phyloP scores from a whole-genome alignment of 2,113 vertebrate genomes.

The Myrmecobius fasciatus region DNA sequence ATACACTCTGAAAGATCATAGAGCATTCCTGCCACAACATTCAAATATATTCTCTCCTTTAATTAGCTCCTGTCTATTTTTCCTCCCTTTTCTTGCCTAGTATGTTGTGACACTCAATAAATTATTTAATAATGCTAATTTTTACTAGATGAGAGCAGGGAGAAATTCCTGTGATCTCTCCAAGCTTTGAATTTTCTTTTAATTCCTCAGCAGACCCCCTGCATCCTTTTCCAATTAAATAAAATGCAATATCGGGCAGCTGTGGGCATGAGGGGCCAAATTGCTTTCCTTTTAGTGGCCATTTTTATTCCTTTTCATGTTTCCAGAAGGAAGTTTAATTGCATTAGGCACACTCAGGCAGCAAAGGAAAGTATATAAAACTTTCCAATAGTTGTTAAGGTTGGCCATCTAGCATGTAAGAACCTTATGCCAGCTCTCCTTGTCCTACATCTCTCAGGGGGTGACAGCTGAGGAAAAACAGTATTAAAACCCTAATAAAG shows the following conservation, averaged over 20 bases:
- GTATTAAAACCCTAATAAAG: constrained; percentile 64
- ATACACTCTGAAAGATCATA: background rate
- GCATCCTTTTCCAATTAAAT: constrained; percentile 66
- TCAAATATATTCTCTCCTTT: constrained; percentile 50
- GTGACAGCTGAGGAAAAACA: constrained; percentile 54
- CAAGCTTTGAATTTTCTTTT: constrained; percentile 59
- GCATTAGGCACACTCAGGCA: constrained; percentile 51
- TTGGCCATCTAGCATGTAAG: constrained; percentile 43
- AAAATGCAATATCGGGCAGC: constrained; percentile 66
- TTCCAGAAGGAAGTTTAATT: constrained; percentile 67
- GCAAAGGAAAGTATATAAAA: constrained; percentile 68
- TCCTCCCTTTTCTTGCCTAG: constrained; percentile 16
- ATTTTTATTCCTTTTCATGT: constrained; percentile 42
- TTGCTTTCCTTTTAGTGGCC: constrained; percentile 58
- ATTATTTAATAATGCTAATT: constrained; percentile 70
- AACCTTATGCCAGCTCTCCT: constrained; percentile 13
- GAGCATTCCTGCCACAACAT: constrained; percentile 27
- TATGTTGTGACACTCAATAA: constrained; percentile 65
- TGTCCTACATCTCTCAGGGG: constrained; percentile 36
- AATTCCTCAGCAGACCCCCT: constrained; percentile 44
- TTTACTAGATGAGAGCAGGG: constrained; percentile 56
- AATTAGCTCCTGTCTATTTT: constrained; percentile 30
- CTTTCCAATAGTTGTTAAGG: constrained; percentile 62
- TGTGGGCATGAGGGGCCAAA: constrained; percentile 62
- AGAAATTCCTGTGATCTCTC: constrained; percentile 54